Percentiles rank a stretch among this genome's conserved stretches.
phyloP scores from a whole-genome alignment of 2,113 vertebrate genomes.

The Chaetorhynchus papuensis region DNA sequence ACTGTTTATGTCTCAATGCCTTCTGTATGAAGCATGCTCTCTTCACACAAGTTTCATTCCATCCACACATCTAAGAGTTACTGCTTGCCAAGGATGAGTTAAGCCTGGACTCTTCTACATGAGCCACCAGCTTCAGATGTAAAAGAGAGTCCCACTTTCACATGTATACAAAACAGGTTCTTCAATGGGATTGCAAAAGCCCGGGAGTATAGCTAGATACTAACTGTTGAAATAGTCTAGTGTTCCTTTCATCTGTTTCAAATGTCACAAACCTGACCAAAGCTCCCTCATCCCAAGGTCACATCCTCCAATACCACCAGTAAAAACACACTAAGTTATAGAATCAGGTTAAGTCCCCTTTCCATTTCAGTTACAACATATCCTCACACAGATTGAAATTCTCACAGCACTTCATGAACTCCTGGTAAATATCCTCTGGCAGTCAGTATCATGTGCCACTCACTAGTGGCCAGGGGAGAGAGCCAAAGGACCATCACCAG shows the following conservation, averaged over 20 bases:
- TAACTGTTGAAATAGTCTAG: not conserved
- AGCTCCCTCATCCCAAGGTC: not conserved
- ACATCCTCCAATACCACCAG: not conserved
- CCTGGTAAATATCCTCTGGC: not conserved
- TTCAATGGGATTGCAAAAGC: not conserved
- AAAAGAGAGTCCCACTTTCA: fast-evolving
- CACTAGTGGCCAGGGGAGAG: not conserved
- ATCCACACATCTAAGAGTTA: not conserved
- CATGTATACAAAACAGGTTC: not conserved
- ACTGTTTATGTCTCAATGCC: not conserved
- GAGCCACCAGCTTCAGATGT: not conserved
- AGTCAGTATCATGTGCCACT: not conserved
- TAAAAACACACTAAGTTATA: not conserved
- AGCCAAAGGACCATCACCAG: not conserved
- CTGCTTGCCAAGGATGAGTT: not conserved
- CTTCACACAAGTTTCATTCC: not conserved
- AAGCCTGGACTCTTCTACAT: not conserved
- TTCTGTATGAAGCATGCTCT: not conserved
- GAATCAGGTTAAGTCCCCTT: not conserved
- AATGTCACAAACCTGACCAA: not conserved
- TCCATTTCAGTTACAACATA: not conserved
- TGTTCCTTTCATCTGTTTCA: not conserved
- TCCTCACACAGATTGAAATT: fast-evolving
- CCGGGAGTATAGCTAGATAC: not conserved
- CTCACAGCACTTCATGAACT: fast-evolving